Conservation (phyloP, 2,797 vertebrate genomes). For the Antrozous pallidus region DNA sequence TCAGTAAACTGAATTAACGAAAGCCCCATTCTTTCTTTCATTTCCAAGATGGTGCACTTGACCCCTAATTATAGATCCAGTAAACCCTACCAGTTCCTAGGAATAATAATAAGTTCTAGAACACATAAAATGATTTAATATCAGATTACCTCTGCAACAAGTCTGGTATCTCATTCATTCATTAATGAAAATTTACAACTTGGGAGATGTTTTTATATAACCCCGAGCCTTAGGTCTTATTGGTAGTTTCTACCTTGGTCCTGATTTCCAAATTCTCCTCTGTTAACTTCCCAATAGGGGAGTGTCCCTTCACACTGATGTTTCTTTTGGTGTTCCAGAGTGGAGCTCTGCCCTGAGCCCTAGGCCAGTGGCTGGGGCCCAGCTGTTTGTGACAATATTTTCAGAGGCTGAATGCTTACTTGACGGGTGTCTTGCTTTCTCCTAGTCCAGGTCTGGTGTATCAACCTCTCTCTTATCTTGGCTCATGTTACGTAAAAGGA, state of each 20-base stretch:
- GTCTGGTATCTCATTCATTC: neutral
- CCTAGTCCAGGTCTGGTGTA: neutral
- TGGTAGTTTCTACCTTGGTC: neutral
- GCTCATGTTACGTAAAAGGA: neutral
- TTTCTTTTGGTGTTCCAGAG: neutral
- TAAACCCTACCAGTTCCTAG: neutral
- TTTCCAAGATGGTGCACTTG: neutral
- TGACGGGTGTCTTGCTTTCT: neutral
- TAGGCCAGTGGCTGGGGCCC: neutral
- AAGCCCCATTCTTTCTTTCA: neutral
- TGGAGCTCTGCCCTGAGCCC: neutral
- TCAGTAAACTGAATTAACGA: neutral
- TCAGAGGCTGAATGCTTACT: neutral
- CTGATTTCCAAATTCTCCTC: neutral
- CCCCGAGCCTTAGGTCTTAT: neutral
- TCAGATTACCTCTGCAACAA: neutral
- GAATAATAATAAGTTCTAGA: neutral
- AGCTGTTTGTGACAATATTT: neutral
- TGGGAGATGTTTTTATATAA: neutral
- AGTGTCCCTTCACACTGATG: neutral
- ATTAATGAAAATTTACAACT: neutral
- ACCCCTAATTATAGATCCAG: neutral
- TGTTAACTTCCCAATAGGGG: neutral
- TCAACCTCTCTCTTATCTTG: neutral
- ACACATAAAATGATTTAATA: neutral